Evolutionary conservation across 1,140 invertebrate species (phyloP), one percentile per base, ranked within the genome.

Genomic region (Cydia splendana): DNA sequence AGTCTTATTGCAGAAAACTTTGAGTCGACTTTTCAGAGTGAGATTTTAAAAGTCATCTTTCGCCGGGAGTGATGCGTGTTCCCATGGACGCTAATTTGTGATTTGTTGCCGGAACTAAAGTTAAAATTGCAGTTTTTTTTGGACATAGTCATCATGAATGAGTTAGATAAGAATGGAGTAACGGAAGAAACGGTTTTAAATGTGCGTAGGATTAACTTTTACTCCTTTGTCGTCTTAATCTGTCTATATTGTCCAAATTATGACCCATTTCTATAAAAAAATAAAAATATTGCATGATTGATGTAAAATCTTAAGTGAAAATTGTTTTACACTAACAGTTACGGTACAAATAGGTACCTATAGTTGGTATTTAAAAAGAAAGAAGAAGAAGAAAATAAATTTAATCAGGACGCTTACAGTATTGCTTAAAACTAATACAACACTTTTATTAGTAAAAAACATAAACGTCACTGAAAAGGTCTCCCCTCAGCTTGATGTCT

Each of bases 141-240:
- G n/a, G 20, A 10, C 15, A 62, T 0, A 53, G 53, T 24, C 20
- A 24, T 62, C 57, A 62, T 62, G 57, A 62, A 62, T 62, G 57
- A 62, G 57, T 24, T 12, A 24, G 57, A 62, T 62, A 62, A 62
- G 20, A 62, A 62, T 62, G 20, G 4, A 62, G 20, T 62, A 62
- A 62, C 57, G 57, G 57, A 62, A 62, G 57, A 62, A 62, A 62
- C 57, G 57, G 57, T 62, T 62, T 24, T 12, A 62, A 62, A 62
- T 62, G 57, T 62, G 57, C 57, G 57, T 24, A 24, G 57, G 57
- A 62, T 62, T 62, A 62, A 62, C 57, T 62, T 62, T 62, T 62
- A 24, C 9, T 24, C 2, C 42, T 30, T 67, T 76, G 76, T 82
- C 80, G 80, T 83, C 78, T 83, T 53, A 78, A 79, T 79, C 79